These are phyloP conservation scores for Leptobrachium leishanense DNA, from an alignment of 2,113 vertebrate species.

Conservation along the genomic window DNA sequence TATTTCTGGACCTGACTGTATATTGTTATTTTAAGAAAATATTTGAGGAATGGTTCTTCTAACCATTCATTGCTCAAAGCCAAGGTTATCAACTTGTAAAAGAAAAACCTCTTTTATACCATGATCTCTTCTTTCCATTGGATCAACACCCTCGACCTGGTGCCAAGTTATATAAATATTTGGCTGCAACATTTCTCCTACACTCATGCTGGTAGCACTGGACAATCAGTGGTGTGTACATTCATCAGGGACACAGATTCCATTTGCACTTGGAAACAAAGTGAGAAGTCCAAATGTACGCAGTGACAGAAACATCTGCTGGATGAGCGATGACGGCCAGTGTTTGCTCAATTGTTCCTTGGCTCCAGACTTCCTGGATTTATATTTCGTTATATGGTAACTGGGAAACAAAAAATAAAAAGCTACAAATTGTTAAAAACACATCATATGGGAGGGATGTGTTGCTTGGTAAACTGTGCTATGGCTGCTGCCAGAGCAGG, in stretches of 20 bases:
- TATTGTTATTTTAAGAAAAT: too few relatives aligned
- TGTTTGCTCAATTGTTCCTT: not conserved
- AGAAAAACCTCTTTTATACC: not conserved
- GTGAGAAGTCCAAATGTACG: not conserved
- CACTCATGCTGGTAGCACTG: not conserved
- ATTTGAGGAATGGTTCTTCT: too few relatives aligned
- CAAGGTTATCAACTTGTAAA: too few relatives aligned
- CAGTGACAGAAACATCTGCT: not conserved
- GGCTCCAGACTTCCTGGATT: conserved; percentile 5
- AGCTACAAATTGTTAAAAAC: too few relatives aligned
- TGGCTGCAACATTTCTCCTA: conserved; percentile 5
- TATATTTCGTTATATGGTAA: conserved; percentile 5
- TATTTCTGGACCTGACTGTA: too few relatives aligned
- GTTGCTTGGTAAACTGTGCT: too few relatives aligned
- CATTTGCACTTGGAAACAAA: conserved; percentile 3
- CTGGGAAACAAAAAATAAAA: not conserved
- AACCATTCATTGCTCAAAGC: too few relatives aligned
- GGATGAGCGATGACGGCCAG: not conserved
- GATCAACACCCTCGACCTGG: conserved; percentile 1
- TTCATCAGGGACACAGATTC: not conserved
- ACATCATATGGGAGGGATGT: too few relatives aligned
- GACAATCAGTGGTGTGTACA: not conserved
- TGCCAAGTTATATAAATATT: not conserved
- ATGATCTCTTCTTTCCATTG: conserved; percentile 1
- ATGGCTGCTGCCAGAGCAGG: too few relatives aligned